Percentiles rank a stretch among this genome's conserved stretches.
Evolutionary conservation across 92 coral and sea anemone species (phyloP).

Genomic region (Palythoa caribaeorum): DNA sequence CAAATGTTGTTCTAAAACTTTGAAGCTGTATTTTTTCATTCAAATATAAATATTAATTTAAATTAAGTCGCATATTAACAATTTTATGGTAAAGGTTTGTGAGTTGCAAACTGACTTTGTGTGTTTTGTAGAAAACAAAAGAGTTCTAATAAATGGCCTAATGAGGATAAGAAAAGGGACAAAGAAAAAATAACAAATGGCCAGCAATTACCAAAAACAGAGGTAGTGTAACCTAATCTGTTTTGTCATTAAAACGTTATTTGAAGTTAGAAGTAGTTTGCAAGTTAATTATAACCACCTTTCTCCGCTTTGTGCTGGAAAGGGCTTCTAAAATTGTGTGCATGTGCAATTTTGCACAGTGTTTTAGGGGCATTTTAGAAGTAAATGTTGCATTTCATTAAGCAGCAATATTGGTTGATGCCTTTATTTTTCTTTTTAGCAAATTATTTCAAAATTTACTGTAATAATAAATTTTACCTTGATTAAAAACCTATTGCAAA

Average conservation of each 20-base stretch:
- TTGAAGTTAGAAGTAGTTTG: too few species aligned
- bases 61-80: background rate
- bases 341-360: too few species aligned
- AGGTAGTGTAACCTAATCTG: background rate
- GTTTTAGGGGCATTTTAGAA: background rate
- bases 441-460: too few species aligned
- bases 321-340: too few species aligned
- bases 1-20: too few species aligned
- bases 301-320: too few species aligned
- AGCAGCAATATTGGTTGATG: too few species aligned
- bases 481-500: too few species aligned
- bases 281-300: background rate
- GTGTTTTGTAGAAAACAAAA: slow-evolving; percentile 26
- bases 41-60: too few species aligned
- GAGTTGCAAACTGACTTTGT: background rate
- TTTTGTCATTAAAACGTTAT: background rate
- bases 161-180: background rate
- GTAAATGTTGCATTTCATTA: background rate
- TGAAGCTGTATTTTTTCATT: too few species aligned
- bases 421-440: too few species aligned
- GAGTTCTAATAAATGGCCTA: slow-evolving; percentile 45
- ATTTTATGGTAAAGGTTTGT: background rate
- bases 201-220: slow-evolving; percentile 21
- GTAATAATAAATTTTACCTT: too few species aligned
- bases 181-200: background rate